phyloP scores from a whole-genome alignment of 2,113 vertebrate genomes.

The Perca flavescens region DNA sequence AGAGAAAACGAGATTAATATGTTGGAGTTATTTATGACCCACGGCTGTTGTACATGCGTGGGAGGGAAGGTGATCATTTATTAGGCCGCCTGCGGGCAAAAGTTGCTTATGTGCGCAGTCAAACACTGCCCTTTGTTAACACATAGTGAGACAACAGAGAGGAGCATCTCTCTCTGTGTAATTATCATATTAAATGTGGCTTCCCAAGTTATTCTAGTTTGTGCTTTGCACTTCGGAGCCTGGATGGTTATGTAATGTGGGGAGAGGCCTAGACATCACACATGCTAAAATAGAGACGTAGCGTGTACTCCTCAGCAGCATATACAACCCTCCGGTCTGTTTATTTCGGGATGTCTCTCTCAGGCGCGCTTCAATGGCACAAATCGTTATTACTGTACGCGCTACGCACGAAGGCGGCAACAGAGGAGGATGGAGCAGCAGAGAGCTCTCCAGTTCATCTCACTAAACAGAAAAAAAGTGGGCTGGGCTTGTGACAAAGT shows the following conservation, averaged over 20 bases:
- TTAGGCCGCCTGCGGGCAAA: neutral
- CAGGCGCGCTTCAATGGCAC: constrained; percentile 48
- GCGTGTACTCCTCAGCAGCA: neutral
- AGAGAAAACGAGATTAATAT: constrained; percentile 4
- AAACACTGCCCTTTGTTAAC: neutral
- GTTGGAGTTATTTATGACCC: constrained; percentile 45
- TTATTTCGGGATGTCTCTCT: constrained; percentile 50
- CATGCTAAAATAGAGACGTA: constrained; percentile 32
- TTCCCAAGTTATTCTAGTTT: constrained; percentile 19
- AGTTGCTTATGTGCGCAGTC: neutral
- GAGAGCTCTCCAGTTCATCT: neutral
- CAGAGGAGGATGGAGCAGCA: constrained; percentile 26
- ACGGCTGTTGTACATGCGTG: constrained; percentile 39
- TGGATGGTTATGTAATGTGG: constrained; percentile 13
- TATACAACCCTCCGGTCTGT: neutral
- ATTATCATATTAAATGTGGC: neutral
- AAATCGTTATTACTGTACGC: constrained; percentile 9
- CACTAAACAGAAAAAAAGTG: constrained; percentile 55
- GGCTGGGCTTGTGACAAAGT: constrained; percentile 69
- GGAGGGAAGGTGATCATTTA: constrained; percentile 20
- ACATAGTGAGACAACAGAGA: neutral
- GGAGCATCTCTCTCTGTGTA: neutral
- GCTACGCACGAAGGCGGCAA: neutral
- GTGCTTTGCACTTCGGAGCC: constrained; percentile 12
- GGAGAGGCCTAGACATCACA: constrained; percentile 6